phyloP scores from a whole-genome alignment of 1,140 invertebrate genomes.

The Achatina immaculata region DNA sequence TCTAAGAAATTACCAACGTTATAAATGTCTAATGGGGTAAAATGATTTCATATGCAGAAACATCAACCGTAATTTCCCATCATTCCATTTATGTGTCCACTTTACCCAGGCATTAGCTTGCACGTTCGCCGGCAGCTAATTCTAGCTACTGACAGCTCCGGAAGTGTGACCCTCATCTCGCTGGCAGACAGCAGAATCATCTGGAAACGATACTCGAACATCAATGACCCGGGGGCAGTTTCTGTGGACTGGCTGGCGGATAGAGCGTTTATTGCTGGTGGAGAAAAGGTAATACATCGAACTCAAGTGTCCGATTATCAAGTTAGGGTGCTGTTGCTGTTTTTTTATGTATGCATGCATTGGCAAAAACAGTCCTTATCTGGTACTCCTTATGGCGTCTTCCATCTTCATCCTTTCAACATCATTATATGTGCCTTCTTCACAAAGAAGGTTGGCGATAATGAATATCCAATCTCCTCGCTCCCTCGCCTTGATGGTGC shows the following conservation, averaged over 20 bases:
- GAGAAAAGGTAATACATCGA: constrained; percentile 55
- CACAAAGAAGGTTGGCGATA: no score
- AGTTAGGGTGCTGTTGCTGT: not conserved
- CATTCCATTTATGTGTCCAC: no score
- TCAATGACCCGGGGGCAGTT: constrained; percentile 67
- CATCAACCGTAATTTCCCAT: no score
- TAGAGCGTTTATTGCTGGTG: constrained; percentile 82
- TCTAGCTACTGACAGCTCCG: constrained; percentile 79
- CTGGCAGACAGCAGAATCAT: constrained; percentile 69
- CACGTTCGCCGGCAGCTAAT: constrained; percentile 80
- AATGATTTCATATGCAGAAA: no score
- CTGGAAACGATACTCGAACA: constrained; percentile 46
- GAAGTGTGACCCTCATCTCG: constrained; percentile 68
- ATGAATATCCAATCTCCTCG: no score
- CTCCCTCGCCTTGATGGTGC: no score
- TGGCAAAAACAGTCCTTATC: constrained; percentile 7
- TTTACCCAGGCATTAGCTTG: constrained; percentile 83
- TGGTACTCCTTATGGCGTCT: not conserved
- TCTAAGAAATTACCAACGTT: no score
- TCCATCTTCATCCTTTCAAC: not conserved
- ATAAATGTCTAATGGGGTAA: no score
- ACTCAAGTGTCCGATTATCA: no score
- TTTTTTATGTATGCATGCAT: no score
- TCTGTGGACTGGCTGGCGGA: constrained; percentile 90
- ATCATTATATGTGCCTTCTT: no score